Percentiles rank a stretch among this genome's conserved stretches.
phyloP scores from a whole-genome alignment of 1,140 invertebrate species.

The Drosophila baimaii region DNA sequence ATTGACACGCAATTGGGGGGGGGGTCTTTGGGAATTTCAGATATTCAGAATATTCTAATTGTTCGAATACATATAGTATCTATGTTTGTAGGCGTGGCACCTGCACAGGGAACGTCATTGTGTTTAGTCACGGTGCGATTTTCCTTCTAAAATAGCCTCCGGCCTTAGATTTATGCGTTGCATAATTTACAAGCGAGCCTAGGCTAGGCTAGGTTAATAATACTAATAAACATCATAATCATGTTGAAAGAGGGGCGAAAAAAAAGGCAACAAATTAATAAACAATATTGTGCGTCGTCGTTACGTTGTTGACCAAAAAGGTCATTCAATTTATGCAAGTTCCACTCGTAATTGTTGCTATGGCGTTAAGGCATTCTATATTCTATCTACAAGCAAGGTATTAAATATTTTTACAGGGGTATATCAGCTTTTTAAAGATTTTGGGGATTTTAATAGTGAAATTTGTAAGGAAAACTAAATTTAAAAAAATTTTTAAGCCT shows the following conservation, averaged over 20 bases:
- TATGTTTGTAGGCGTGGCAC: constrained; percentile 20
- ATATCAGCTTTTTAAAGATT: constrained; percentile 7
- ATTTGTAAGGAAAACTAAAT: too few relatives aligned
- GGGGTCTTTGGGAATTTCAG: constrained; percentile 17
- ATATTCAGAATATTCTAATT: constrained; percentile 40
- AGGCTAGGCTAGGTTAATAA: constrained; percentile 24
- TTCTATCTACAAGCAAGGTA: constrained; percentile 29
- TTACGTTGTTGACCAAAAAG: constrained; percentile 76
- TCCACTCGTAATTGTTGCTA: constrained; percentile 44
- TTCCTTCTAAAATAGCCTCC: constrained; percentile 76
- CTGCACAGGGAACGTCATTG: constrained; percentile 22
- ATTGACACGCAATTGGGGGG: constrained; percentile 46
- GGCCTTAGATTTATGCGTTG: constrained; percentile 64
- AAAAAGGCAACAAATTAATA: constrained; percentile 20
- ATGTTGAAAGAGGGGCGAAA: constrained; percentile 35
- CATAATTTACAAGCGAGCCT: constrained; percentile 61
- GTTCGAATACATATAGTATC: too few relatives aligned
- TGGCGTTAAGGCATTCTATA: constrained; percentile 47
- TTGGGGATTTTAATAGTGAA: not conserved
- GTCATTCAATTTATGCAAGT: constrained; percentile 65
- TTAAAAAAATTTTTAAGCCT: not conserved
- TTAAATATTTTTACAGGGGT: constrained; percentile 25
- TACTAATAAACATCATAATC: constrained; percentile 56
- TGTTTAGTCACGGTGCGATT: constrained; percentile 65
- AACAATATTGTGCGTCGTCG: constrained; percentile 69